Evolutionary conservation across 2,797 vertebrate species (phyloP), one percentile per base, ranked within the genome.

Genomic region (Scolopax rusticola): DNA sequence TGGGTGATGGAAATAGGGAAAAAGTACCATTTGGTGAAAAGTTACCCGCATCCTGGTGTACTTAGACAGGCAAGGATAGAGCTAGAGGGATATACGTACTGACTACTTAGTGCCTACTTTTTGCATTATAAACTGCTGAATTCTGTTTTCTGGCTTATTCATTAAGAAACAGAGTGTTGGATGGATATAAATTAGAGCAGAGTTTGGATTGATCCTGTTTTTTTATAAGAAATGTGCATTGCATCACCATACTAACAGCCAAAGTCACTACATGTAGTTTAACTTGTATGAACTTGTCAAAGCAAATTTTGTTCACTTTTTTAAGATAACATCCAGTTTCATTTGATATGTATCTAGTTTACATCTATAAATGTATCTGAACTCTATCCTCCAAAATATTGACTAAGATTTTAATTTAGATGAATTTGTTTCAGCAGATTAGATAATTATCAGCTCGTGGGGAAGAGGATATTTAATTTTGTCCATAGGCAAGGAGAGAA

Each of bases 361-460:
- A 61, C 28, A 36, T 50, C 50, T 90, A 47, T 79, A 82, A 67
- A 91, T 51, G 67, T 59, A 86, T n/a, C 24, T 84, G 48, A 68
- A 41, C 61, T 80, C 38, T 7, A 3, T 70, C 50, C 53, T 85
- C 28, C n/a, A 64, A 77, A 92, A 48, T 3, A 32, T 65, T 89
- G 77, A 10, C 33, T 41, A 75, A 84, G 85, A 91, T 95, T 94
- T 96, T 90, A 91, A 95, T 95, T 96, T 92, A 96, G 89, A 95
- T 94, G 15, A 78, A 71, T 88, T 88, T 53, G 5, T 70, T 89
- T 93, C 68, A 57, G 71, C 19, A 77, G 13, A 74, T 67, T 53
- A 74, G 24, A 40, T 77, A 89, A 77, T 84, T 85, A 77, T 30
- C 51, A 59, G 17, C 38, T 53, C 60, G 7, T 9, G 6, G 76